Evolutionary conservation across 1,140 invertebrate genomes (phyloP), one percentile per base, ranked within the genome.

Genomic region (Drosophila lini): DNA sequence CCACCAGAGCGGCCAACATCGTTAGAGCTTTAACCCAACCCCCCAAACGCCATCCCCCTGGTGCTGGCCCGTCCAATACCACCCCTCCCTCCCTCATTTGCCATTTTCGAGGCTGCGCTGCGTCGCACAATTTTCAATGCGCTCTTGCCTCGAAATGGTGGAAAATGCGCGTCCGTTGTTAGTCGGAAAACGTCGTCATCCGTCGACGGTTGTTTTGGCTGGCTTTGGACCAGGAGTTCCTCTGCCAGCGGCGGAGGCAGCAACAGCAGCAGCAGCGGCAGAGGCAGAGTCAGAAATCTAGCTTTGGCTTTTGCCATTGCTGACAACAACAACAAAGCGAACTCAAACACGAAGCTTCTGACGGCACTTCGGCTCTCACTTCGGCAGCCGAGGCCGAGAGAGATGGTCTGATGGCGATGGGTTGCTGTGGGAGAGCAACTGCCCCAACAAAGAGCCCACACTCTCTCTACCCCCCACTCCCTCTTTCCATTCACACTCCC

Each of bases 101-200:
- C 59, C 74, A 78, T 71, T 78, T 70, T 68, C 65, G 78, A 68
- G 65, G 81, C 81, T 85, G 84, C 83, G 83, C 73, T 78, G 84
- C 84, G 53, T 90, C 84, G 84, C 84, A 88, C 80, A 89, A 71
- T 89, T 89, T 89, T 88, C 84, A 88, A 89, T 88, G 84, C 83
- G 85, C 85, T 89, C 81, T 77, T 76, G 85, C 85, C 74, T 89
- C 85, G 84, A 89, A 90, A 90, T 71, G 84, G 80, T 89, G 85
- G 85, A 89, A 89, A 89, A 89, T 89, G 84, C 85, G 85, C 85
- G 84, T 90, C 84, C 85, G 85, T 84, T 90, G 81, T 89, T 89
- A 89, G 84, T 89, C 84, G 84, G 84, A 89, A 89, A 89, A 89
- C 85, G 84, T 89, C 84, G 84, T 89, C 84, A 89, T 89, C 83